Evolutionary conservation across 2,888 invertebrate genomes (phyloP).

Genomic region (Trachelus tabidus): DNA sequence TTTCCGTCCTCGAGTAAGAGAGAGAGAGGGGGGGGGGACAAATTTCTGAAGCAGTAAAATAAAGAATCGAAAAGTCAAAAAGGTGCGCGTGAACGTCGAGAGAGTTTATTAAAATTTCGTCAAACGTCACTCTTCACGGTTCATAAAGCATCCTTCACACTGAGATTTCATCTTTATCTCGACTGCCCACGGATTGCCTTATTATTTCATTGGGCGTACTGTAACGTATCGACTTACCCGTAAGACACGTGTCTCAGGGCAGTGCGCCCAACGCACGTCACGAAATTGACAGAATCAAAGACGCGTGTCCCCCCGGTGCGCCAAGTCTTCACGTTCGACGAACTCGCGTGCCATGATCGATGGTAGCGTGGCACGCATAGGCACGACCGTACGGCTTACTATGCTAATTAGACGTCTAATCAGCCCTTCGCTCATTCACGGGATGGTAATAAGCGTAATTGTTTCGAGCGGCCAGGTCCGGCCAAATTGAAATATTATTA

Average conservation of each 20-base stretch:
- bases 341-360: slow-evolving; percentile 45
- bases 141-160: not conserved
- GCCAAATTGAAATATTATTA: slow-evolving; percentile 21
- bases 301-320: not conserved
- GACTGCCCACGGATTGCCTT: not conserved
- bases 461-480: slow-evolving; percentile 16
- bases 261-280: not conserved
- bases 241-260: not conserved
- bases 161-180: not conserved
- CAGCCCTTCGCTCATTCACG: slow-evolving; percentile 40
- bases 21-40: too few species aligned
- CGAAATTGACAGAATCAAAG: not conserved
- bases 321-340: slow-evolving; percentile 23
- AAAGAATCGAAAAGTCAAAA: not conserved
- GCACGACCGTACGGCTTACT: slow-evolving; percentile 36
- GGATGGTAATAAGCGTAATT: slow-evolving; percentile 20
- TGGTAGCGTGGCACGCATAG: slow-evolving; percentile 41
- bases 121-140: not conserved
- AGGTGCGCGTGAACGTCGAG: not conserved
- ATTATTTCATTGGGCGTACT: not conserved
- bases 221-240: not conserved
- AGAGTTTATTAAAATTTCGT: not conserved
- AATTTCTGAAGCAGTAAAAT: not conserved
- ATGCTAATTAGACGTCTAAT: slow-evolving; percentile 54
- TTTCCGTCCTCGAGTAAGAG: too few species aligned